phyloP scores from a whole-genome alignment of 2,888 invertebrate genomes.

The Dynastes grantii region DNA sequence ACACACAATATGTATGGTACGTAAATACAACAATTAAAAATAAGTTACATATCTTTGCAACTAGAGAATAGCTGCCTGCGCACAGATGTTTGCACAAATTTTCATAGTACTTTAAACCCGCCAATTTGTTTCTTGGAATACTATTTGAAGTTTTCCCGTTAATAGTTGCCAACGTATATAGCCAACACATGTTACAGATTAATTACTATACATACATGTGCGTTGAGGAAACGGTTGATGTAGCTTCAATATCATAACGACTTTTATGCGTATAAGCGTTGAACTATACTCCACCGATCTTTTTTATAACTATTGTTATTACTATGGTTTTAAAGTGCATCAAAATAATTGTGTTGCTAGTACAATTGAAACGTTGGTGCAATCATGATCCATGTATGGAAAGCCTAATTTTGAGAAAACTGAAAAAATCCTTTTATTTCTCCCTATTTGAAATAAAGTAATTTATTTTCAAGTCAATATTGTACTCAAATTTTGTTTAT shows the following conservation, averaged over 20 bases:
- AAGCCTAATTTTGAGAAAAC: too few relatives aligned
- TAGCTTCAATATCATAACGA: slow-evolving; percentile 19
- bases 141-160: slow-evolving; percentile 5
- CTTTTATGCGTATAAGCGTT: background rate
- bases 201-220: slow-evolving; percentile 21
- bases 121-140: background rate
- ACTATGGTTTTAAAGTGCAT: too few relatives aligned
- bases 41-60: background rate
- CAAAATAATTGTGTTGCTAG: too few relatives aligned
- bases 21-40: slow-evolving; percentile 15
- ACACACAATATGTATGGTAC: slow-evolving; percentile 1
- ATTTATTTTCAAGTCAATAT: too few relatives aligned
- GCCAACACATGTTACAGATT: slow-evolving; percentile 17
- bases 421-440: too few relatives aligned
- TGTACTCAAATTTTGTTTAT: too few relatives aligned
- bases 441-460: too few relatives aligned
- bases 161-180: background rate
- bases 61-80: slow-evolving; percentile 5
- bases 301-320: background rate
- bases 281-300: too few relatives aligned
- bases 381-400: too few relatives aligned
- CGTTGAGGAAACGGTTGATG: background rate
- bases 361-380: too few relatives aligned
- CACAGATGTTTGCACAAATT: slow-evolving; percentile 19
- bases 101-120: slow-evolving; percentile 1